These are phyloP conservation scores for Sceloporus undulatus DNA, from an alignment of 2,113 vertebrate species.

Conservation along the genomic window DNA sequence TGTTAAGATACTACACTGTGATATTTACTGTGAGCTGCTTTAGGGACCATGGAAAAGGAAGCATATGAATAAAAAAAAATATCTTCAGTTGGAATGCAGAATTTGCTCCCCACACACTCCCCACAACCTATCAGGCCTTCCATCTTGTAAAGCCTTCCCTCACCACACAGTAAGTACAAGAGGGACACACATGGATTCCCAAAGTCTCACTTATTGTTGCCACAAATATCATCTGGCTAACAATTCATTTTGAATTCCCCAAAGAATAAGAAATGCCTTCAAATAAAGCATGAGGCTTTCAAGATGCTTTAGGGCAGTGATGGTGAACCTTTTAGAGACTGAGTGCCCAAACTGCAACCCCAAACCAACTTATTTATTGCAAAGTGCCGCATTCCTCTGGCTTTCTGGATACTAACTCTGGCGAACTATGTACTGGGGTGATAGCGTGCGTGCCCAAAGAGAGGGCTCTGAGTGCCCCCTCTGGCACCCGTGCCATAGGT, in stretches of 20 bases:
- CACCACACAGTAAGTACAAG: neutral
- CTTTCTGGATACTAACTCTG: too few species aligned
- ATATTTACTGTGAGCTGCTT: neutral
- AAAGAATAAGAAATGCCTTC: neutral
- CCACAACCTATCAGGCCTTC: neutral
- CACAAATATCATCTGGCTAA: neutral
- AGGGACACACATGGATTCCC: neutral
- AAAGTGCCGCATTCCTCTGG: too few species aligned
- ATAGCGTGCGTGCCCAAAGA: too few species aligned
- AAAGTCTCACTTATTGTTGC: neutral
- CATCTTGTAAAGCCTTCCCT: neutral
- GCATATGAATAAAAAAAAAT: neutral
- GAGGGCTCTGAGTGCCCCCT: too few species aligned
- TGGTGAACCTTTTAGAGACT: too few species aligned
- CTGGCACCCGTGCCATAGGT: too few species aligned
- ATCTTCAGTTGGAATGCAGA: neutral
- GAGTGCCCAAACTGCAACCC: too few species aligned
- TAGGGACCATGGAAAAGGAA: neutral
- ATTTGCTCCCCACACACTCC: neutral
- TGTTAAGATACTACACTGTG: neutral
- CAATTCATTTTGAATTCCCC: neutral
- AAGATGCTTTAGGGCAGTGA: too few species aligned
- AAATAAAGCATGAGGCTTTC: neutral
- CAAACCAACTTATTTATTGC: too few species aligned
- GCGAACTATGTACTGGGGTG: too few species aligned